Percentiles rank a stretch among this genome's conserved stretches.
These are phyloP conservation scores for Xestoiulus laeticollis DNA, from an alignment of 2,888 invertebrate species.

Conservation along the genomic window DNA sequence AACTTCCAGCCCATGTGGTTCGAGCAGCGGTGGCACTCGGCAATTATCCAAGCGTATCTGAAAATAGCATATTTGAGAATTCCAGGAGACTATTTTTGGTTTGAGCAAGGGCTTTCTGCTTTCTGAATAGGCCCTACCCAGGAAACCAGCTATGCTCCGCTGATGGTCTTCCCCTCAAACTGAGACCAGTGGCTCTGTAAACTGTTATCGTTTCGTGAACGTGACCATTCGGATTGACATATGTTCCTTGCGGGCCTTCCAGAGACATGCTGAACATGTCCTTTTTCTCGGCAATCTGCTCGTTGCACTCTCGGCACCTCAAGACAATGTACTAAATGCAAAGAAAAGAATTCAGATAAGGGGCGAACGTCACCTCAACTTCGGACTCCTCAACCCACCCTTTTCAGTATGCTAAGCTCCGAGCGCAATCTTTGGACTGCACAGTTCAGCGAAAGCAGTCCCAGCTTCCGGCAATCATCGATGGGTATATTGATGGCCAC, in stretches of 20 bases:
- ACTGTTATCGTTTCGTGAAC: constrained; percentile 83
- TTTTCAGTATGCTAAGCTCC: constrained; percentile 66
- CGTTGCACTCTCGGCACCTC: constrained; percentile 69
- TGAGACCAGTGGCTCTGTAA: constrained; percentile 63
- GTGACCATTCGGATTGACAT: constrained; percentile 81
- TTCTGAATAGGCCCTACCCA: constrained; percentile 70
- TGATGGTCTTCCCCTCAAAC: constrained; percentile 69
- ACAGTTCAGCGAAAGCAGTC: constrained; percentile 74
- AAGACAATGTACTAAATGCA: constrained; percentile 59
- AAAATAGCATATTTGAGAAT: constrained; percentile 68
- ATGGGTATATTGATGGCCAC: constrained; percentile 79
- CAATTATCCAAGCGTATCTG: constrained; percentile 83
- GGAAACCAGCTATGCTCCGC: constrained; percentile 87
- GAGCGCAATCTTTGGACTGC: constrained; percentile 74
- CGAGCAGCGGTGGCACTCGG: constrained; percentile 74
- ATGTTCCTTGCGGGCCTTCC: constrained; percentile 81
- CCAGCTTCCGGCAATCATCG: constrained; percentile 72
- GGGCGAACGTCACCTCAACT: no score
- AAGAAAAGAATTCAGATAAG: background rate
- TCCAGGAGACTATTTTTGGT: background rate
- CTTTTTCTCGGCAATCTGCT: constrained; percentile 70
- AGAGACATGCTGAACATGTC: constrained; percentile 83
- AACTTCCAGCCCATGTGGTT: constrained; percentile 84
- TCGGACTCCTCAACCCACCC: constrained; percentile 60
- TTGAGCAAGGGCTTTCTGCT: no score